Evolutionary conservation across 2,888 invertebrate species (phyloP), one percentile per base, ranked within the genome.

Genomic region (Agrochola circellaris): DNA sequence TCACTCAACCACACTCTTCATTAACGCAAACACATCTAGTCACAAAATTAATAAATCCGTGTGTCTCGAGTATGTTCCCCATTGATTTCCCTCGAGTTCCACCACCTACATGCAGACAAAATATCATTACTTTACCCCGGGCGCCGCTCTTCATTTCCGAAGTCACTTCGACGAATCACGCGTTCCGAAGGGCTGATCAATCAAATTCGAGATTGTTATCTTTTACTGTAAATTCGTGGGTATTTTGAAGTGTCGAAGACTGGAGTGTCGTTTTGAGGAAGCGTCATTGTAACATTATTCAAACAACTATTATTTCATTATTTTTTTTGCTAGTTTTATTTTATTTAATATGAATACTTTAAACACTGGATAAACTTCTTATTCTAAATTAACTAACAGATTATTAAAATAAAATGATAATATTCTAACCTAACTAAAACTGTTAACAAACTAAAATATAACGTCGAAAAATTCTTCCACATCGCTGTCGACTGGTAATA

Each of bases 81-180:
- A 84, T 67, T 91, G 91, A 91, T 91, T 90, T 90, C 90, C 89
- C 91, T 73, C 38, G 89, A 89, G 89, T 23, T 67, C 68, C 30
- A n/a, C 54, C 67, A 75, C 73, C 68, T 74, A 76, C 38, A 72
- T 65, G 75, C 51, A 79, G 74, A 78, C 79, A 77, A 87, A 89
- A 87, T 83, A 85, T 80, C 74, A 81, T 88, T 84, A 86, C 81
- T 74, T 84, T 70, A 78, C 72, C 23, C 74, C 77, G 67, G 74
- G 75, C 73, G 71, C 76, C 68, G 74, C 77, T 80, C 67, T 73
- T 85, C 85, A 88, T 89, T 88, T 89, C 85, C 85, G 79, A 58
- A 73, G 56, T 67, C 71, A 77, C 77, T 82, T 77, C 69, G 61
- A 75, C 75, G 67, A 77, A 85, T 82, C 56, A 76, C 60, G 68